Conservation (phyloP, 2,888 invertebrate genomes). For the Meghimatium bilineatum region DNA sequence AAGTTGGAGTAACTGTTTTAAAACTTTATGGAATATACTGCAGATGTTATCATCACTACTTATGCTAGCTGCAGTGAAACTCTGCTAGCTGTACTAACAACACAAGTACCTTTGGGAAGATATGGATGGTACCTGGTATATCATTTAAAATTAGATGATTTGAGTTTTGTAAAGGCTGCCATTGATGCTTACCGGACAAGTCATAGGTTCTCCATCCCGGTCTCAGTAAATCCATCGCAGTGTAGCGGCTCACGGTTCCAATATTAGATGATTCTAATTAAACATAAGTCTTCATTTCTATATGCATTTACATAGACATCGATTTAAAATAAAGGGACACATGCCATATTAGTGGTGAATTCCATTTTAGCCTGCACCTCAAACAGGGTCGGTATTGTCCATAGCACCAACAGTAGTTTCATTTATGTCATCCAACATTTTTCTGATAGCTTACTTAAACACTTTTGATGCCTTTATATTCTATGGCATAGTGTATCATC, state of each 20-base stretch:
- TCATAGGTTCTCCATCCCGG: no score
- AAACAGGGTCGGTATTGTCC: neutral
- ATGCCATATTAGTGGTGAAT: neutral
- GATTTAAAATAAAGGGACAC: neutral
- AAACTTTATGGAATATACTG: no score
- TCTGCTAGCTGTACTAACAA: neutral
- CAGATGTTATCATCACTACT: neutral
- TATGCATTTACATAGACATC: neutral
- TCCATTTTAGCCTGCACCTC: neutral
- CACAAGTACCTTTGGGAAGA: neutral
- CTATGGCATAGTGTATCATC: neutral
- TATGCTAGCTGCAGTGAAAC: neutral
- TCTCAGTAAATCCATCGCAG: no score
- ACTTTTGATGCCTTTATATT: conserved; percentile 11
- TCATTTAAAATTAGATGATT: neutral
- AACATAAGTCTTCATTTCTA: neutral
- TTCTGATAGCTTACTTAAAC: conserved; percentile 29
- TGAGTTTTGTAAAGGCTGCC: neutral
- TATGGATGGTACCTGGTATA: neutral
- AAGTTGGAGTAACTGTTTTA: neutral
- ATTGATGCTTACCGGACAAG: no score
- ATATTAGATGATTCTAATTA: no score
- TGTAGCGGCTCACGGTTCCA: no score
- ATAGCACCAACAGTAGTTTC: neutral
- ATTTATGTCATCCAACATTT: neutral